phyloP scores from a whole-genome alignment of 2,888 invertebrate species.

The Drosophila mettleri region DNA sequence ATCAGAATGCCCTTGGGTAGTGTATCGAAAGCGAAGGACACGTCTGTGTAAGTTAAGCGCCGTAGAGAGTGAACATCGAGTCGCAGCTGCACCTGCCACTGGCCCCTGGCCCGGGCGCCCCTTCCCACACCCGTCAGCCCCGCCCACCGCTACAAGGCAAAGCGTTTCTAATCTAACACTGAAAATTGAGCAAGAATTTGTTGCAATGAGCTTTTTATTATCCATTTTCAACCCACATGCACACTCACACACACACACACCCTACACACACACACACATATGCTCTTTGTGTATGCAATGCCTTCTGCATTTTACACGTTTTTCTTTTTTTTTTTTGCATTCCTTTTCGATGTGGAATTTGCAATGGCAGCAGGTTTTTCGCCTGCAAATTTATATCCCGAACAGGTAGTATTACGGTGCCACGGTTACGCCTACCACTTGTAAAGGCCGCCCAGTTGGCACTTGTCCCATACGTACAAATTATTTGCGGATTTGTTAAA shows the following conservation, averaged over 20 bases:
- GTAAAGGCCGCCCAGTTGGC: conserved; percentile 15
- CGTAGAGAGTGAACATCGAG: conserved; percentile 48
- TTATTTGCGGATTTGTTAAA: conserved; percentile 78
- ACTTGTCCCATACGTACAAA: conserved; percentile 55
- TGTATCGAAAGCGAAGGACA: conserved; percentile 12
- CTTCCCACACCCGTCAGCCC: not conserved
- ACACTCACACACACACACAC: conserved; percentile 14
- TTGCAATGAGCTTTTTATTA: conserved; percentile 81
- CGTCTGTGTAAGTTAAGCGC: conserved; percentile 4
- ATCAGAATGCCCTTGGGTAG: not conserved
- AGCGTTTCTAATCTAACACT: conserved; percentile 76
- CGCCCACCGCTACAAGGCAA: not conserved
- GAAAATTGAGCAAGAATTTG: conserved; percentile 80
- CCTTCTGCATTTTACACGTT: conserved; percentile 58
- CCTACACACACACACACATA: conserved; percentile 14
- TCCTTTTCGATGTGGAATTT: conserved; percentile 67
- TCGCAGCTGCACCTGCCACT: conserved; percentile 25
- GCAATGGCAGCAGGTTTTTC: conserved; percentile 73
- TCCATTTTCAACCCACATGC: conserved; percentile 65
- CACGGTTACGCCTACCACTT: conserved; percentile 26
- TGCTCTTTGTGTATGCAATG: conserved; percentile 50
- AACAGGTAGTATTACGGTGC: conserved; percentile 7
- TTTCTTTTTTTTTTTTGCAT: conserved; percentile 73
- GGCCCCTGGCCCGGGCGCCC: not conserved
- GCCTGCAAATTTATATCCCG: conserved; percentile 55